Evolutionary conservation across 2,888 invertebrate species (phyloP), one percentile per base, ranked within the genome.

Genomic region (Altica lythri): DNA sequence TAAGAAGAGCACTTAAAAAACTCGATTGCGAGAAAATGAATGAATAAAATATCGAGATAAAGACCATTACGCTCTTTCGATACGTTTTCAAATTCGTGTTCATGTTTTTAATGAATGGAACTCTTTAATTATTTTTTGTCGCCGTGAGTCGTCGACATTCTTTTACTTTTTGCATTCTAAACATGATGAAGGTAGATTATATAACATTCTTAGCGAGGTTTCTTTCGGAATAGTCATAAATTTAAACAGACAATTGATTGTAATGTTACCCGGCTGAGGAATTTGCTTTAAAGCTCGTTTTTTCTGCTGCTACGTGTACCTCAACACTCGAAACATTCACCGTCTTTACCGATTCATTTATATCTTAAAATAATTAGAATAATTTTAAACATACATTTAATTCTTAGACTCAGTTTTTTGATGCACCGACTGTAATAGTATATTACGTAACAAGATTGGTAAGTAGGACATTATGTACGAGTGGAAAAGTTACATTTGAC

Each of bases 211-310:
- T 48, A 14, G 57, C 57, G 58, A 58, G 53, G 57, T 57, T 61
- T 58, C 56, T 54, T 52, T 50, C 55, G 50, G 55, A 27, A 51
- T 12, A 54, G 57, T 54, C 59, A 60, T 64, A 64, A 64, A 64
- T 64, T 57, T 46, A 25, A 37, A 50, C 54, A 55, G 62, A 62
- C 64, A 62, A 64, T 64, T 60, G 64, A 64, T 64, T 58, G 61
- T 60, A 62, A 62, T 62, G 60, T 62, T 58, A 64, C 59, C 56
- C 57, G 62, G 61, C 61, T 59, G 42, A 40, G 59, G 64, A 59
- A 64, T 64, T 61, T 62, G 64, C 61, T 61, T 64, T 62, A 60
- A 62, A 62, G 53, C 57, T 29, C 57, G 42, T 60, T 61, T 60
- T 61, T 55, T 60, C 59, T 62, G 59, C 61, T 59, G 51, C 58